A percentile compares a stretch with the other conserved stretches of the same genome.
Conservation (phyloP, 2,888 invertebrate genomes). For the Flexamia atlantica region DNA sequence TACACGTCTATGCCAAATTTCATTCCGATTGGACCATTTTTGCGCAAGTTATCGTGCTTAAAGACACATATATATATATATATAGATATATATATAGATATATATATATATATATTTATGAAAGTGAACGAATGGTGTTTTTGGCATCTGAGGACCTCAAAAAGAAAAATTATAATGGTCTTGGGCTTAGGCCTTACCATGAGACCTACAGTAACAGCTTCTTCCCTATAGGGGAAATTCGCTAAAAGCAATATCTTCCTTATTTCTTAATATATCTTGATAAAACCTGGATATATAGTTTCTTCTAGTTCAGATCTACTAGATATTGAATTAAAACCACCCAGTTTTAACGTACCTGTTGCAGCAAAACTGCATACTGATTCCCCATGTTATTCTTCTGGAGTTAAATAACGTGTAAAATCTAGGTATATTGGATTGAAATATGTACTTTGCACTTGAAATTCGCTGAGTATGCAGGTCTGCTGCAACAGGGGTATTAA, state of each 20-base stretch:
- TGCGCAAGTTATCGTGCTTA: too few relatives aligned
- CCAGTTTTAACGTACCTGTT: neutral
- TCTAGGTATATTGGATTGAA: neutral
- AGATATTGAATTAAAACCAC: neutral
- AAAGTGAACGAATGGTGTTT: too few relatives aligned
- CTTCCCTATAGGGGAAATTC: too few relatives aligned
- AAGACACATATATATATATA: too few relatives aligned
- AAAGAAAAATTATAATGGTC: too few relatives aligned
- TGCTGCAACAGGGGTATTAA: constrained; percentile 1
- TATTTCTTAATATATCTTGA: neutral
- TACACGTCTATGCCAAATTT: too few relatives aligned
- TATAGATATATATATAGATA: too few relatives aligned
- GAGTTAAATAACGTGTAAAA: neutral
- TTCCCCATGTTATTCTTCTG: neutral
- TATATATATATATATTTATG: too few relatives aligned
- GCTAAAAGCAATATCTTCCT: neutral
- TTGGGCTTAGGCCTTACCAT: too few relatives aligned
- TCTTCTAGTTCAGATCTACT: neutral
- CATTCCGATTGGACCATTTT: too few relatives aligned
- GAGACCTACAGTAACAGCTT: too few relatives aligned
- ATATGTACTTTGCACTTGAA: neutral
- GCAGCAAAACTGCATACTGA: neutral
- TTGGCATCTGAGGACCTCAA: too few relatives aligned
- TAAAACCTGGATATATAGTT: neutral
- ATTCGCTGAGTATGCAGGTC: constrained; percentile 1